phyloP scores from a whole-genome alignment of 1,140 invertebrate species.

The Trichoplusia ni region DNA sequence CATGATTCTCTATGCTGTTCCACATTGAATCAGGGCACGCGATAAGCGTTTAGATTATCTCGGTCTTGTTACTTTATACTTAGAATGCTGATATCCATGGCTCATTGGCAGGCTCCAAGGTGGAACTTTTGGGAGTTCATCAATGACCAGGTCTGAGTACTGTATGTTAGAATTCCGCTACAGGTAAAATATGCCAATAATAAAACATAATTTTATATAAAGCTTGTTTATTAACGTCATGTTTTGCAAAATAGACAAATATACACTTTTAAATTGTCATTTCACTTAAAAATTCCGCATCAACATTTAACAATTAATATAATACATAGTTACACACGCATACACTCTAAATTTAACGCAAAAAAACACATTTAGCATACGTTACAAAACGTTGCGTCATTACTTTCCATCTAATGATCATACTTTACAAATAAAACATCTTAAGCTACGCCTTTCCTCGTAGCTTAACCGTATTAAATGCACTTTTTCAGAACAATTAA shows the following conservation, averaged over 20 bases:
- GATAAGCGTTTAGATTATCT: too few species aligned
- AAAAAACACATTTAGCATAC: slow-evolving; percentile 17
- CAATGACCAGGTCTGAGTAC: too few species aligned
- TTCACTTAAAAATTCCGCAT: slow-evolving; percentile 72
- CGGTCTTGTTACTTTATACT: too few species aligned
- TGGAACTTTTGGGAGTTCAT: too few species aligned
- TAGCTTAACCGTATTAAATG: neutral
- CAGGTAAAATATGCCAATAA: too few species aligned
- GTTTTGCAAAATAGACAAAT: slow-evolving; percentile 81
- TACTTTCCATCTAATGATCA: neutral
- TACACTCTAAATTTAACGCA: slow-evolving; percentile 38
- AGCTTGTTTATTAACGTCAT: slow-evolving; percentile 80
- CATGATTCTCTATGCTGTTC: too few species aligned
- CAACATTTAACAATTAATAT: slow-evolving; percentile 76
- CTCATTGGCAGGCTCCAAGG: too few species aligned
- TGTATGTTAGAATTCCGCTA: too few species aligned
- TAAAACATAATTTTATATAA: slow-evolving; percentile 67
- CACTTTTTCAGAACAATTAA: neutral
- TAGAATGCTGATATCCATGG: too few species aligned
- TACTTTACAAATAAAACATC: slow-evolving; percentile 11
- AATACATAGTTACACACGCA: slow-evolving; percentile 61
- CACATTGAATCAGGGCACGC: too few species aligned
- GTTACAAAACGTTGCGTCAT: slow-evolving; percentile 1
- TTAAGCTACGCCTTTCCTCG: neutral
- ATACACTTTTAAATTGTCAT: slow-evolving; percentile 73